These are phyloP conservation scores for Nephila pilipes DNA, from an alignment of 1,140 invertebrate genomes.

Conservation along the genomic window DNA sequence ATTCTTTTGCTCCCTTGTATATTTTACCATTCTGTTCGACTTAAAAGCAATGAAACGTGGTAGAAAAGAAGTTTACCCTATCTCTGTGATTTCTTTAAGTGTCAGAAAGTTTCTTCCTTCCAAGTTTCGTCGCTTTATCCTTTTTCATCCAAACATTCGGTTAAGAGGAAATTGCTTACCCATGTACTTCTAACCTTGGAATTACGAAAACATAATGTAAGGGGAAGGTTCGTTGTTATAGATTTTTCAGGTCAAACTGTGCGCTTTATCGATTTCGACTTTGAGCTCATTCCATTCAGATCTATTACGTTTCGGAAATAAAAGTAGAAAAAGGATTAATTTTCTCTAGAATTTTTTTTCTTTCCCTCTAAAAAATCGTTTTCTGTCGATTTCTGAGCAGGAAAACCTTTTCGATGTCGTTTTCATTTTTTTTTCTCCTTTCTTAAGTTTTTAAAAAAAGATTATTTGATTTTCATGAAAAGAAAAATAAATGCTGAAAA, in stretches of 20 bases:
- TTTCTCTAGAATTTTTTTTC: slow-evolving; percentile 15
- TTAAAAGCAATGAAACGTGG: not conserved
- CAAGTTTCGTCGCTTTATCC: not conserved
- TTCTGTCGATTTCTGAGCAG: not conserved
- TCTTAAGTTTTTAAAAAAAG: not conserved
- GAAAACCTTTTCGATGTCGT: not conserved
- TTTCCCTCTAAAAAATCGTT: not conserved
- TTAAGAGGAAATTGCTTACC: slow-evolving; percentile 48
- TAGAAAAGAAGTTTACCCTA: not conserved
- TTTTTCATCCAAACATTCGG: not conserved
- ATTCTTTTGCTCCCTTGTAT: too few species aligned
- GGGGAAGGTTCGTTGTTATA: slow-evolving; percentile 51
- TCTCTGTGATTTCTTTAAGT: slow-evolving; percentile 1
- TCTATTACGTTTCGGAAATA: slow-evolving; percentile 54
- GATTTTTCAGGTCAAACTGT: slow-evolving; percentile 57
- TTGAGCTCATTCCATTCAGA: slow-evolving; percentile 52
- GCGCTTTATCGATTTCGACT: slow-evolving; percentile 49
- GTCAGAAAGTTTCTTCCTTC: slow-evolving; percentile 9
- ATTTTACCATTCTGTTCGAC: too few species aligned
- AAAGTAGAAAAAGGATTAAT: slow-evolving; percentile 43
- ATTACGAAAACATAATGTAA: slow-evolving; percentile 42
- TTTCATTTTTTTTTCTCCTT: not conserved
- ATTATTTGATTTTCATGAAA: not conserved
- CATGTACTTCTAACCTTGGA: slow-evolving; percentile 38
- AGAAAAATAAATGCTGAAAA: not conserved